Base-by-base conservation (phyloP, 2,888 invertebrate species). In the Galeruca laticollis region DNA sequence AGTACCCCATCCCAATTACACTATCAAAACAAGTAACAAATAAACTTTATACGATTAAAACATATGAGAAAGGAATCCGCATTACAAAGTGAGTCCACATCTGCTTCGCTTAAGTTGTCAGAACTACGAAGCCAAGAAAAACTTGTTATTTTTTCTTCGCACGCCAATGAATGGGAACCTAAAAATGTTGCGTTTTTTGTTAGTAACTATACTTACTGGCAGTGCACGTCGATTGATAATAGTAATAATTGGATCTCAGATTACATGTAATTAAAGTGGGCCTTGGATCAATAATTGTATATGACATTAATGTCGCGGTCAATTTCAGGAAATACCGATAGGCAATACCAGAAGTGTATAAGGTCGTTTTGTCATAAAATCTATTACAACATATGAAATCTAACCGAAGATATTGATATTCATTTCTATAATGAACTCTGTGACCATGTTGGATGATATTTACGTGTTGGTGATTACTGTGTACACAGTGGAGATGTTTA, bases 261-360 rank as follows among this genome's bases (percentile, higher is more conserved):
- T 35, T 31, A 51, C 35, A 54, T 20, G 11, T 33, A 33, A 61
- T 61, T 61, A 47, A 51, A 31, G 49, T 51, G 61, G 61, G 26
- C 49, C 15, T 51, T 26, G 20, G 33, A n/a, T 49, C 35, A 35
- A 33, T 61, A 61, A 61, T 61, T 51, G 35, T 21, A 26, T 33
- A 33, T 20, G 51, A 51, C 61, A 61, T 61, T 61, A 37, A 61
- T 51, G 61, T 26, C 51, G 51, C 3, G 61, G 61, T 51, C 35
- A 61, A n/a, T 61, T 60, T 26, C 31, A 13, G 61, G 35, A 49
- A 18, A 33, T 51, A 18, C 15, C 20, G 33, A 18, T 33, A 8
- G 54, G 3, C 54, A 13, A 26, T n/a, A n/a, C 54, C 2, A 13
- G 11, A 11, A 2, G 21, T 31, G 0, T 21, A 37, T 40, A 21